A percentile compares a stretch with the other conserved stretches of the same genome.
phyloP scores from a whole-genome alignment of 2,113 vertebrate genomes.

The Chloropsis hardwickii region DNA sequence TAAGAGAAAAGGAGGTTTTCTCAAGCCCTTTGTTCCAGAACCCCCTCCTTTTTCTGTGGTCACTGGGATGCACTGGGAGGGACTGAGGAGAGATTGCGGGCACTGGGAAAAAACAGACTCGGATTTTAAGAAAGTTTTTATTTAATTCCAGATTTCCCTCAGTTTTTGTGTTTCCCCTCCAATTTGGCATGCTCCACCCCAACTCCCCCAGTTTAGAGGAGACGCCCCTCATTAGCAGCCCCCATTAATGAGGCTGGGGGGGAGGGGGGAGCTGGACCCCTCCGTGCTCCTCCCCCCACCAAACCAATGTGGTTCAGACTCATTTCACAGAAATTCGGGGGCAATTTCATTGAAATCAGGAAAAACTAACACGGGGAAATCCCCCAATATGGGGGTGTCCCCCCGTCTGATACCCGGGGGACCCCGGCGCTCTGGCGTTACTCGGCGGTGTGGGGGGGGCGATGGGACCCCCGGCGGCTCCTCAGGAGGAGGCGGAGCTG shows the following conservation, averaged over 20 bases:
- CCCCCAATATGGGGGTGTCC: not conserved
- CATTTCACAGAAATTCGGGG: not conserved
- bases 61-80: not conserved
- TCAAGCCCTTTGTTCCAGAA: not conserved
- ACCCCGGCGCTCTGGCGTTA: not conserved
- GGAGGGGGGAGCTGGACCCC: not conserved
- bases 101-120: not conserved
- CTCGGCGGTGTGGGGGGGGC: accelerated
- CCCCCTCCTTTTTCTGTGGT: not conserved
- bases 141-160: not conserved
- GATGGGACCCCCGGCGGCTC: not conserved
- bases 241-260: not conserved
- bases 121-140: not conserved
- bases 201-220: not conserved
- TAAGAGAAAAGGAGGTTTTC: not conserved
- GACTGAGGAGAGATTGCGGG: not conserved
- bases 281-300: not conserved
- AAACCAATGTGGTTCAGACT: constrained; percentile 9
- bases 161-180: not conserved
- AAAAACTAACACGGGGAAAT: not conserved
- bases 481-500: not conserved
- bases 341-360: not conserved
- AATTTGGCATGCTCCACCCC: not conserved
- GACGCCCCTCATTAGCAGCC: not conserved
- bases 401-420: not conserved